Evolutionary conservation across 2,888 invertebrate species (phyloP).

Genomic region (Xanthostigma xanthostigma): DNA sequence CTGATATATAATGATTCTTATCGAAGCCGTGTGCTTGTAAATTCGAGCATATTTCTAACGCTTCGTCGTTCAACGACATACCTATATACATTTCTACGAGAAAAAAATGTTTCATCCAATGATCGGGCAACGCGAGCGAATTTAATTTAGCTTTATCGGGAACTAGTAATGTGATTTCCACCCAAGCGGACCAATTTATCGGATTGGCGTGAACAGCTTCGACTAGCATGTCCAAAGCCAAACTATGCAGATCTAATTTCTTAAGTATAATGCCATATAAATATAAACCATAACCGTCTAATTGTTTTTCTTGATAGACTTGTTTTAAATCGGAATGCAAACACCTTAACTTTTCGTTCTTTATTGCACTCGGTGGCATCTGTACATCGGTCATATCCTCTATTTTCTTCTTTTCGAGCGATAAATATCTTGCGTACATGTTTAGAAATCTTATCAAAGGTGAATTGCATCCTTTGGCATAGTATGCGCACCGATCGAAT

Average conservation of each 20-base stretch:
- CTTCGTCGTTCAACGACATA: conserved; percentile 78
- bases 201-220: conserved; percentile 67
- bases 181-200: conserved; percentile 90
- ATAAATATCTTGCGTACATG: conserved; percentile 74
- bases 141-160: conserved; percentile 51
- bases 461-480: conserved; percentile 53
- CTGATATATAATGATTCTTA: conserved; percentile 75
- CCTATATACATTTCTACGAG: conserved; percentile 81
- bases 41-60: conserved; percentile 65
- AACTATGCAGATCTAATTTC: conserved; percentile 63
- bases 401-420: conserved; percentile 76
- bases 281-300: conserved; percentile 81
- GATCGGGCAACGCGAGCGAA: conserved; percentile 54
- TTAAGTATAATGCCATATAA: conserved; percentile 83
- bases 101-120: conserved; percentile 93
- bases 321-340: conserved; percentile 40
- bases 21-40: conserved; percentile 68
- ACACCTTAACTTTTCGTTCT: conserved; percentile 36
- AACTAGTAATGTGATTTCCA: conserved; percentile 76
- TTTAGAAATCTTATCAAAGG: conserved; percentile 67
- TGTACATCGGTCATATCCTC: conserved; percentile 54
- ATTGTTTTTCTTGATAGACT: conserved; percentile 39
- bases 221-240: conserved; percentile 65
- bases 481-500: conserved; percentile 76
- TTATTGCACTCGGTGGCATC: conserved; percentile 41